Evolutionary conservation across 2,888 invertebrate genomes (phyloP), one percentile per base, ranked within the genome.

Genomic region (Netelia inedita): DNA sequence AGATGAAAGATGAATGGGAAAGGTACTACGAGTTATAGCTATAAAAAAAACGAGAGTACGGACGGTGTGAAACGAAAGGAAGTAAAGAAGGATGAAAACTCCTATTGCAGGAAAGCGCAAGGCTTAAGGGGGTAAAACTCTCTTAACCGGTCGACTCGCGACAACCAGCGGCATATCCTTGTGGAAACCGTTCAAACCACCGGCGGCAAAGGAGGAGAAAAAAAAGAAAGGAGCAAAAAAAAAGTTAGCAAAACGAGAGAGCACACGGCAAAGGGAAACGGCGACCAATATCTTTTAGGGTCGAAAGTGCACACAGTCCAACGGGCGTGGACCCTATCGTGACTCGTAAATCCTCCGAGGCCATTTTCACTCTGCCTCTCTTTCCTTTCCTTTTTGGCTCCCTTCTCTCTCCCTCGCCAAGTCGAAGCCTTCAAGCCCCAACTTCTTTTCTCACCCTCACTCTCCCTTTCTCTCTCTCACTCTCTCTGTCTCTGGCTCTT

Each of bases 281-380:
- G 89, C 89, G 89, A 88, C 87, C 88, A 90, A 91, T 91, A 91
- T 91, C 91, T 91, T 86, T 86, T 90, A 91, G 90, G 90, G 89
- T 88, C 83, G 88, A 90, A 90, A 90, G 90, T 90, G 90, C 90
- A 90, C 91, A 90, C 89, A 86, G 88, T 85, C 82, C 86, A 86
- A 72, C 83, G 79, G 81, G 71, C 79, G 80, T 74, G 78, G 86
- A 84, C 82, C 87, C 87, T 88, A 88, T 88, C 88, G 79, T 73
- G 41, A 80, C 82, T 86, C 88, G 86, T 88, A 88, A 88, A 88
- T 88, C 82, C 81, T 87, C 78, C 50, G 61, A 79, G 83, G 83
- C 87, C 85, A 86, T 85, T 88, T 86, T 87, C 86, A 78, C 80
- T 86, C 83, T 53, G 41, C 69, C 63, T 71, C 74, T 61, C 78